Evolutionary conservation across 2,113 vertebrate genomes (phyloP).

Genomic region (Stercorarius parasiticus): DNA sequence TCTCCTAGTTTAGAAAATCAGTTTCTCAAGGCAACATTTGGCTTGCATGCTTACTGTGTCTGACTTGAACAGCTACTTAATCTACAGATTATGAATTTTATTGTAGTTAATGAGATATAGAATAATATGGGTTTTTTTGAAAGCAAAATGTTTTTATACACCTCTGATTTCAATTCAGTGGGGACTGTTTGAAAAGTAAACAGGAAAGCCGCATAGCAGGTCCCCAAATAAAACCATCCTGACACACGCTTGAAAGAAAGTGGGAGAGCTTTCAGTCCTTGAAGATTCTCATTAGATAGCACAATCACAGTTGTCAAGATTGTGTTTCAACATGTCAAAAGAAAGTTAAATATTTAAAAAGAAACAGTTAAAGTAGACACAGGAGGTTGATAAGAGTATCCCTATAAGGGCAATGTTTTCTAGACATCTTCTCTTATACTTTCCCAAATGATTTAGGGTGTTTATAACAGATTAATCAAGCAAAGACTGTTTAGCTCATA

Average conservation of each 20-base stretch:
- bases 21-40: not conserved
- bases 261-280: rapidly evolving
- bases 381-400: not conserved
- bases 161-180: not conserved
- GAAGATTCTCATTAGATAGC: not conserved
- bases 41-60: not conserved
- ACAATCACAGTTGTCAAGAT: not conserved
- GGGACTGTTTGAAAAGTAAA: not conserved
- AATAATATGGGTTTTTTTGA: rapidly evolving
- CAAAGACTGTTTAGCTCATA: not conserved
- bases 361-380: not conserved
- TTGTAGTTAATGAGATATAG: not conserved
- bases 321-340: not conserved
- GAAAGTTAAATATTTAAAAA: not conserved
- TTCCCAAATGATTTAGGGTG: not conserved
- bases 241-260: not conserved
- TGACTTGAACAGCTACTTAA: not conserved
- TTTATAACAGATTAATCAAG: not conserved
- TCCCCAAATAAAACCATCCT: not conserved
- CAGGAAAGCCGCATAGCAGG: not conserved
- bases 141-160: not conserved
- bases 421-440: not conserved
- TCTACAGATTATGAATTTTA: not conserved
- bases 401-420: not conserved
- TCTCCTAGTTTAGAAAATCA: not conserved